Evolutionary conservation across 1,140 invertebrate species (phyloP).

Genomic region (Physella acuta): DNA sequence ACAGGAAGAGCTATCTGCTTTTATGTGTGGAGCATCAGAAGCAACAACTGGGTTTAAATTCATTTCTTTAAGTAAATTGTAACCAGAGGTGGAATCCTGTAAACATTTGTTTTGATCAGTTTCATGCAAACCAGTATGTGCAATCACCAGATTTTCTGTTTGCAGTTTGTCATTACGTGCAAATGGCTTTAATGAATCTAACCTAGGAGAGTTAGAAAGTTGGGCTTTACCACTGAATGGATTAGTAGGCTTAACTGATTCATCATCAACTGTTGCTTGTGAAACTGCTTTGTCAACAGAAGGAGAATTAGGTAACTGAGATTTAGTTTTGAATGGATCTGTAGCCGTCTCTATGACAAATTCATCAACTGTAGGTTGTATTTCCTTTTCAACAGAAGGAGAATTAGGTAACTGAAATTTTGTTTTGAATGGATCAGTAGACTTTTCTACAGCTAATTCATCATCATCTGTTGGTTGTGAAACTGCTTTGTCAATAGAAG

Average conservation of each 20-base stretch:
- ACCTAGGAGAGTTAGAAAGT: neutral
- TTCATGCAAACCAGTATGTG: too few species aligned
- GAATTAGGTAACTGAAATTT: conserved; percentile 9
- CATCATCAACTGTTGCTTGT: neutral
- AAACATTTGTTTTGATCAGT: neutral
- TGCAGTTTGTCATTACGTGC: too few species aligned
- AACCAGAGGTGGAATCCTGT: neutral
- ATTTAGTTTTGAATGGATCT: neutral
- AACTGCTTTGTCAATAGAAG: neutral
- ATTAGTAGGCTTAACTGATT: neutral
- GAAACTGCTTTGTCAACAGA: neutral
- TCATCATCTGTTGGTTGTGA: too few species aligned
- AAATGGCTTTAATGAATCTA: too few species aligned
- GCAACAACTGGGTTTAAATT: too few species aligned
- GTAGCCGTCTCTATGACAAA: neutral
- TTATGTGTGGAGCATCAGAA: too few species aligned
- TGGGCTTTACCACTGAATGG: conserved; percentile 8
- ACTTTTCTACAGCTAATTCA: too few species aligned
- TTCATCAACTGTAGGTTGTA: neutral
- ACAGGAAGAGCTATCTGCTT: too few species aligned
- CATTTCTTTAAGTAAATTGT: neutral
- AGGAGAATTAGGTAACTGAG: neutral
- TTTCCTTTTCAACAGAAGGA: neutral
- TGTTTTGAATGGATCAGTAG: conserved; percentile 5
- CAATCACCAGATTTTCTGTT: too few species aligned